Percentiles rank a stretch among this genome's conserved stretches.
Evolutionary conservation across 2,888 invertebrate genomes (phyloP).

Genomic region (Dryobotodes eremita): DNA sequence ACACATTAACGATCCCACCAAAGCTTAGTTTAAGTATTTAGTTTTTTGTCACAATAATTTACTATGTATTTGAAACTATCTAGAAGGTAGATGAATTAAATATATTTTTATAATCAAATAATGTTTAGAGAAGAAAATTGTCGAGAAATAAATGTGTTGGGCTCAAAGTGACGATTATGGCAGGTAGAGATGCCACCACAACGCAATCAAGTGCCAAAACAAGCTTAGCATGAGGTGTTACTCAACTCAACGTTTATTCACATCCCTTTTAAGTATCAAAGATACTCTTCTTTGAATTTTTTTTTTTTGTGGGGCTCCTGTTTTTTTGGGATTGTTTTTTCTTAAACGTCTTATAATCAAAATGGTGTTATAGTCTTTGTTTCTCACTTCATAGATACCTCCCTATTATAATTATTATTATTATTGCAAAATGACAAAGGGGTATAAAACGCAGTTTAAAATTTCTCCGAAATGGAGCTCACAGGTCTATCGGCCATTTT

Average conservation of each 20-base stretch:
- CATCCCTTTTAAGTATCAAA: not conserved
- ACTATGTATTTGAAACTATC: conserved; percentile 69
- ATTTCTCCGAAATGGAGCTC: not conserved
- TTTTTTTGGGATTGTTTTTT: not conserved
- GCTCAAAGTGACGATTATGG: conserved; percentile 28
- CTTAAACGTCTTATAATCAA: not conserved
- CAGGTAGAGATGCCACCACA: not conserved
- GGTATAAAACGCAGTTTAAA: not conserved
- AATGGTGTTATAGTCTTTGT: not conserved
- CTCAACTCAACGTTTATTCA: not conserved
- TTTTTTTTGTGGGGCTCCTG: not conserved
- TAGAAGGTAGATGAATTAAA: conserved; percentile 73
- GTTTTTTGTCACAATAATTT: conserved; percentile 79
- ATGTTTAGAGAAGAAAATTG: conserved; percentile 54
- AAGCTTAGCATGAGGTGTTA: not conserved
- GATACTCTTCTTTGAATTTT: too few species aligned
- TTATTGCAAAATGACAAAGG: not conserved
- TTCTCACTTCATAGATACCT: not conserved
- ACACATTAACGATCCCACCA: conserved; percentile 89
- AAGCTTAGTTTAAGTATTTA: conserved; percentile 89
- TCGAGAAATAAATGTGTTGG: conserved; percentile 42
- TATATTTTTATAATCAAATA: conserved; percentile 75
- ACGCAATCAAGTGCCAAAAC: conserved; percentile 6
- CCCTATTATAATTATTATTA: not conserved
- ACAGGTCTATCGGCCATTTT: not conserved